Evolutionary conservation across 2,797 vertebrate genomes (phyloP), one percentile per base, ranked within the genome.

Genomic region (Alauda arvensis): DNA sequence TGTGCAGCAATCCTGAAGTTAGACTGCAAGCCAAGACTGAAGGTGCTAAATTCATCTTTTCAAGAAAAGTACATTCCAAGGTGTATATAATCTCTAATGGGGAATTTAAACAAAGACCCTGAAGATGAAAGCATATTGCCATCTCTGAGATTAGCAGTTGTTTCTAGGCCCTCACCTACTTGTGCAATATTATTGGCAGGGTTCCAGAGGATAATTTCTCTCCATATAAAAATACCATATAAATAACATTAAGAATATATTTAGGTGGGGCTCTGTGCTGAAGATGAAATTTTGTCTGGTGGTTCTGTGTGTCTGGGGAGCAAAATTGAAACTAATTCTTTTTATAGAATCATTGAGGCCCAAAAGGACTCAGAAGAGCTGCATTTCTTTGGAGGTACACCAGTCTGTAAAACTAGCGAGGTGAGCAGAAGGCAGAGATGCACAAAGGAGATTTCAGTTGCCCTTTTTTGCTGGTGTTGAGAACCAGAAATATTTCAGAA

Each of bases 51-150:
- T 92, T 79, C 2, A 45, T 52, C 18, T 55, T 18, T 71, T n/a
- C 69, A 77, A 34, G 74, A 66, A 83, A 87, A 75, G 83, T 69
- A 37, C 16, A 12, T 75, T 71, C 55, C 77, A 16, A 26, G 12
- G 14, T 69, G 26, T 80, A 61, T 70, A 79, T 75, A 84, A 84
- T 75, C 61, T 71, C 19, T 29, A 77, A 77, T 21, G 57, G 83
- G 48, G 26, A 88, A 87, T 84, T 94, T 92, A 91, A 91, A 87
- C 76, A 84, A 74, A 93, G 72, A 87, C 48, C 12, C 21, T 60
- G 40, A 29, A 82, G 68, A 81, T 93, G 69, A 87, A 86, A 83
- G 49, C 25, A 23, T 45, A 23, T 52, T 76, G 48, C 49, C 39
- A 39, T 80, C 62, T 84, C 39, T 80, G 56, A 94, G 52, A 72